phyloP scores from a whole-genome alignment of 2,797 vertebrate genomes.

The Spinus olivaceus region DNA sequence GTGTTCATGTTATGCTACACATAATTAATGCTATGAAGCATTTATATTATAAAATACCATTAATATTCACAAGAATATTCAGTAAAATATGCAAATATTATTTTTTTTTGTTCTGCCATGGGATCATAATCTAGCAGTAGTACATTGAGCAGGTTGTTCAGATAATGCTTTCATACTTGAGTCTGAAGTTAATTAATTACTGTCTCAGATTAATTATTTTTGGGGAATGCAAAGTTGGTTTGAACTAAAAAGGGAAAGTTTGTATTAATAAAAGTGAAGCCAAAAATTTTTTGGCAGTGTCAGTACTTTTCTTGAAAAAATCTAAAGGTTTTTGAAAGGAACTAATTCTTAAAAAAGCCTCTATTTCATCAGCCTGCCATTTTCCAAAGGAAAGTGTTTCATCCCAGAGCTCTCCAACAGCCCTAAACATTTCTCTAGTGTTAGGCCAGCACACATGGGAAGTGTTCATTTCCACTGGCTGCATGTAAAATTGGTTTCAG shows the following conservation, averaged over 20 bases:
- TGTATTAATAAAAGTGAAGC: background rate
- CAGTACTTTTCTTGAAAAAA: background rate
- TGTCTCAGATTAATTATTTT: background rate
- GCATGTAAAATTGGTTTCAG: conserved; percentile 32
- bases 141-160: background rate
- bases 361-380: conserved; percentile 21
- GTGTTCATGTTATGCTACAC: background rate
- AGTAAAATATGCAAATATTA: background rate
- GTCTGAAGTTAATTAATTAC: background rate
- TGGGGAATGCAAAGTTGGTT: background rate
- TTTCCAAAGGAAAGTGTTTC: conserved; percentile 58
- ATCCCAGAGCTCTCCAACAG: background rate
- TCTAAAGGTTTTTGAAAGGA: conserved; percentile 3
- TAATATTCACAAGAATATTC: background rate
- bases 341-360: background rate
- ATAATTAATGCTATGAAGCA: background rate
- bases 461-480: conserved; percentile 48
- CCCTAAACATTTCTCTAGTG: conserved; percentile 53
- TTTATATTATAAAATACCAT: background rate
- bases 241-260: background rate
- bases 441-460: conserved; percentile 59
- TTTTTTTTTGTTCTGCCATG: background rate
- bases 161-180: background rate
- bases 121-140: background rate
- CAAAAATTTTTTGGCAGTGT: background rate